Percentiles rank a stretch among this genome's conserved stretches.
These are phyloP conservation scores for Entomobrya multifasciata DNA, from an alignment of 2,888 invertebrate species.

Conservation along the genomic window DNA sequence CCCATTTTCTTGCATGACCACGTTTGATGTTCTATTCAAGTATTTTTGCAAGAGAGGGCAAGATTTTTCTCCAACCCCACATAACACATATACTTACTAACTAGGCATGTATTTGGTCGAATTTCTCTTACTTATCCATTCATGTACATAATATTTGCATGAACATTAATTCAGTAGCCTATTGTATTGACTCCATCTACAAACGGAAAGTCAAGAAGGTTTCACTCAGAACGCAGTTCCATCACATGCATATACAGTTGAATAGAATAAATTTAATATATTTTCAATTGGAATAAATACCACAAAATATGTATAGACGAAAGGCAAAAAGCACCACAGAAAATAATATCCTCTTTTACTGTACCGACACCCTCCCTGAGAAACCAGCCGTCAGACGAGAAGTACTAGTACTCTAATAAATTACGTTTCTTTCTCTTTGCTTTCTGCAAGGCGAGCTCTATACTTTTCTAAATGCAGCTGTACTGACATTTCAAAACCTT, in stretches of 20 bases:
- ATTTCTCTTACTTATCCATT: too few species aligned
- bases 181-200: too few species aligned
- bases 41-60: too few species aligned
- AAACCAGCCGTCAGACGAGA: neutral
- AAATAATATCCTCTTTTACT: slow-evolving; percentile 1
- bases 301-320: neutral
- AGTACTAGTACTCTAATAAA: slow-evolving; percentile 65
- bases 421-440: slow-evolving; percentile 32
- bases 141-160: too few species aligned
- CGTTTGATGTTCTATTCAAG: neutral
- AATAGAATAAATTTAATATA: too few species aligned
- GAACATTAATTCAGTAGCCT: too few species aligned
- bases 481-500: slow-evolving; percentile 51
- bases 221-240: too few species aligned
- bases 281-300: neutral
- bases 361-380: slow-evolving; percentile 20
- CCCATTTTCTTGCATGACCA: slow-evolving; percentile 10
- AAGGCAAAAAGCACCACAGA: neutral
- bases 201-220: too few species aligned
- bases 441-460: neutral
- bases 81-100: too few species aligned
- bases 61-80: too few species aligned
- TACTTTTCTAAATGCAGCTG: neutral
- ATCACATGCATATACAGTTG: too few species aligned
- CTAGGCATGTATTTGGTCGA: neutral